Conservation (phyloP, 2,888 invertebrate genomes). For the Alloscopus bannaensis region DNA sequence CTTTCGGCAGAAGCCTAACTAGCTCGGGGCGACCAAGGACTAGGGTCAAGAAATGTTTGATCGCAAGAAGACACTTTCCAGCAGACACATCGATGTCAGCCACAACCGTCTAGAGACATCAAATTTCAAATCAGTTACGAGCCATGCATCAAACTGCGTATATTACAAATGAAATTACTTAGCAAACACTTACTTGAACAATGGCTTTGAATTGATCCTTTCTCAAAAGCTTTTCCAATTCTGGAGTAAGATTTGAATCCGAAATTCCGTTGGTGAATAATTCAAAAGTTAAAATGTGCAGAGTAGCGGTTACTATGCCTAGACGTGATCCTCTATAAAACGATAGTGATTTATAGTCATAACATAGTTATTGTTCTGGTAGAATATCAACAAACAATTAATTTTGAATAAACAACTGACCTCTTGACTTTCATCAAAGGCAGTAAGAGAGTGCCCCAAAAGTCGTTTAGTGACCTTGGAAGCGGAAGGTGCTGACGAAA, state of each 20-base stretch:
- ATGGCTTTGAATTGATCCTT: slow-evolving; percentile 35
- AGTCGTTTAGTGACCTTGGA: slow-evolving; percentile 60
- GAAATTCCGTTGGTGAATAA: slow-evolving; percentile 55
- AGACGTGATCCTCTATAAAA: slow-evolving; percentile 53
- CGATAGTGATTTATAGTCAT: too few relatives aligned
- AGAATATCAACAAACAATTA: too few relatives aligned
- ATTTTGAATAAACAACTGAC: too few relatives aligned
- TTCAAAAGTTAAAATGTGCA: slow-evolving; percentile 70
- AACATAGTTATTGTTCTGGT: too few relatives aligned
- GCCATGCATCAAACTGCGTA: background rate
- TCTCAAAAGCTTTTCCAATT: slow-evolving; percentile 56
- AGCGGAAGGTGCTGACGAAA: slow-evolving; percentile 60
- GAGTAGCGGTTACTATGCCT: slow-evolving; percentile 65
- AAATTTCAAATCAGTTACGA: background rate
- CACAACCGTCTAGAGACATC: slow-evolving; percentile 16
- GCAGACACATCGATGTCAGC: slow-evolving; percentile 1
- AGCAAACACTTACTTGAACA: slow-evolving; percentile 28
- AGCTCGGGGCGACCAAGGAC: slow-evolving; percentile 55
- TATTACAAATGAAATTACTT: background rate
- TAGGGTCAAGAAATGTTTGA: slow-evolving; percentile 63
- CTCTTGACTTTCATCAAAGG: too few relatives aligned
- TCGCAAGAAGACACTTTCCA: slow-evolving; percentile 46
- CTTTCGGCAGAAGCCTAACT: background rate
- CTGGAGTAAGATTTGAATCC: slow-evolving; percentile 56
- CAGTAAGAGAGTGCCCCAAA: slow-evolving; percentile 66